Evolutionary conservation across 2,113 vertebrate species (phyloP).

Genomic region (Rynchops niger): DNA sequence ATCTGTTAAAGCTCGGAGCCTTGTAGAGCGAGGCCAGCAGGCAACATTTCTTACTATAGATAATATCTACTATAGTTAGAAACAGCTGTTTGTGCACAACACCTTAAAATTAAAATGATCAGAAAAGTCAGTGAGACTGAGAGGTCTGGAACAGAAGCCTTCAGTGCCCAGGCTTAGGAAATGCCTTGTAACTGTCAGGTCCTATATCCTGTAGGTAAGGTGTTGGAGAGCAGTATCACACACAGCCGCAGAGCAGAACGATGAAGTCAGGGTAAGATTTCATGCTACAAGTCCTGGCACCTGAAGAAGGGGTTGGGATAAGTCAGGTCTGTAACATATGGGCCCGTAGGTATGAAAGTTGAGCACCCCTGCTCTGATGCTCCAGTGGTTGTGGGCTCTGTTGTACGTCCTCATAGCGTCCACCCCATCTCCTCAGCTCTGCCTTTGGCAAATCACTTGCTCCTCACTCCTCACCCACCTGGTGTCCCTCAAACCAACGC

Average conservation of each 20-base stretch:
- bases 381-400: neutral
- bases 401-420: neutral
- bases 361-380: neutral
- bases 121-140: neutral
- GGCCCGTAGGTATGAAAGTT: fast-evolving
- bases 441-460: neutral
- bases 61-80: neutral
- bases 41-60: neutral
- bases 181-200: neutral
- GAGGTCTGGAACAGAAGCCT: neutral
- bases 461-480: neutral
- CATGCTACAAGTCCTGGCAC: neutral
- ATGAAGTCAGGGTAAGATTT: neutral
- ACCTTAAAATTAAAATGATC: neutral
- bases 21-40: neutral
- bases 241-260: fast-evolving
- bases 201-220: neutral
- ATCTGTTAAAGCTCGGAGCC: neutral
- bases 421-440: neutral
- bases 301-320: neutral
- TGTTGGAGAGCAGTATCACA: neutral
- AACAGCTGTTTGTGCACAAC: neutral
- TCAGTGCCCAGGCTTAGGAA: neutral
- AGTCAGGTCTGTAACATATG: neutral
- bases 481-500: neutral